Conservation (phyloP, 2,113 vertebrate species). For the Istiophorus platypterus region DNA sequence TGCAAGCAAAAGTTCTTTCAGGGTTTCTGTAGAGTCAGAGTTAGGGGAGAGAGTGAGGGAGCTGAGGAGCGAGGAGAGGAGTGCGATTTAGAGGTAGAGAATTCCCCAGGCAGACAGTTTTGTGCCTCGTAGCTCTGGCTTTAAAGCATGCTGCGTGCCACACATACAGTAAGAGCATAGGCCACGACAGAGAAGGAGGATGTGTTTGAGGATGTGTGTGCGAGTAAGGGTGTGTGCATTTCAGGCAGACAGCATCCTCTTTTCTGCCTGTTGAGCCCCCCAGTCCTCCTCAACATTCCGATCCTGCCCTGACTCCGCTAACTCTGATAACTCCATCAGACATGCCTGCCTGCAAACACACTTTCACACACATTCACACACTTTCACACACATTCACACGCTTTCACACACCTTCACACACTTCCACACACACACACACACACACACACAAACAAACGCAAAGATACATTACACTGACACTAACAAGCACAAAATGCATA, state of each 20-base stretch:
- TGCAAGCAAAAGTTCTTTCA: constrained; percentile 68
- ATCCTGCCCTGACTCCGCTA: constrained; percentile 53
- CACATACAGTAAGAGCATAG: constrained; percentile 67
- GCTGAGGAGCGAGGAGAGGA: constrained; percentile 44
- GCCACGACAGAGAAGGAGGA: constrained; percentile 42
- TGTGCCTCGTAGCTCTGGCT: constrained; percentile 67
- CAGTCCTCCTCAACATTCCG: constrained; percentile 61
- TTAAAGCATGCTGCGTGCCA: constrained; percentile 67
- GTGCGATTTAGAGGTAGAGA: constrained; percentile 60
- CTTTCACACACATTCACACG: constrained; percentile 7
- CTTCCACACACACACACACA: not conserved
- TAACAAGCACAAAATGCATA: constrained; percentile 30
- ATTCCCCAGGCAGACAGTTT: constrained; percentile 70
- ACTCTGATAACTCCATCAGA: constrained; percentile 77
- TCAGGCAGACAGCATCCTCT: constrained; percentile 45
- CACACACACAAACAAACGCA: constrained; percentile 12
- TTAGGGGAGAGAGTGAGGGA: constrained; percentile 35
- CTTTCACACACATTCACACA: not conserved
- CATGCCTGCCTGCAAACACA: constrained; percentile 44
- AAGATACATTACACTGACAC: constrained; percentile 10
- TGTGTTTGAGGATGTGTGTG: constrained; percentile 9
- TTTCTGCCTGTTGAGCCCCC: constrained; percentile 55
- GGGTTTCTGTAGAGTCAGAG: constrained; percentile 62
- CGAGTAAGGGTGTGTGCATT: constrained; percentile 28
- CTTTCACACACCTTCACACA: constrained; percentile 16